Evolutionary conservation across 2,797 vertebrate genomes (phyloP).

Genomic region (Tragelaphus oryx): DNA sequence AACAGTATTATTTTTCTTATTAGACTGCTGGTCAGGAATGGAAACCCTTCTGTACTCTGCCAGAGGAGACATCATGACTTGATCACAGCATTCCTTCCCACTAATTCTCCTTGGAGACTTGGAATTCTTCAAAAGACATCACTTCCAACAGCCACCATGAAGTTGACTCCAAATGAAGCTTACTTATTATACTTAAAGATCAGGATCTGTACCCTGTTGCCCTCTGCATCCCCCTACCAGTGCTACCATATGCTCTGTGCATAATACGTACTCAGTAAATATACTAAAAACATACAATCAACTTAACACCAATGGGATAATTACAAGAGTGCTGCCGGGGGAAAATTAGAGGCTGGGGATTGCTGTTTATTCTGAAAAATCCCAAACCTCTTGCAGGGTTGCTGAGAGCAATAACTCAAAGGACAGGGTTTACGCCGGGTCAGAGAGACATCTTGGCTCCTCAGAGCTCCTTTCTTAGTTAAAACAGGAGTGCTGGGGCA

Average conservation of each 20-base stretch:
- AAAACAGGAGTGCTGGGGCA: neutral
- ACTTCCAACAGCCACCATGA: neutral
- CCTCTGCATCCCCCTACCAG: neutral
- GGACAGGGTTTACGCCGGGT: neutral
- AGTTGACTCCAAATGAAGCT: neutral
- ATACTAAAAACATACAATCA: constrained; percentile 25
- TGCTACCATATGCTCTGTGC: neutral
- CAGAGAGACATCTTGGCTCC: neutral
- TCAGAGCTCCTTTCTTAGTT: neutral
- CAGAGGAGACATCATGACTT: neutral
- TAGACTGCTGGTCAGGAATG: neutral
- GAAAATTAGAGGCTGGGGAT: constrained; percentile 26
- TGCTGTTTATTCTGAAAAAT: constrained; percentile 34
- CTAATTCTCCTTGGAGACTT: neutral
- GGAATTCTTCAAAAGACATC: neutral
- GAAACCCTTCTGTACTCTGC: neutral
- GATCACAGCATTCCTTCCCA: neutral
- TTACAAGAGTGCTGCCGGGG: neutral
- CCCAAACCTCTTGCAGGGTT: neutral
- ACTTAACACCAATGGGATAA: constrained; percentile 29
- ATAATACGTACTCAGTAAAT: neutral
- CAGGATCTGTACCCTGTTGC: neutral
- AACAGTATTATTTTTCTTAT: neutral
- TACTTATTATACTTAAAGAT: neutral
- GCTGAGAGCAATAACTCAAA: neutral